phyloP scores from a whole-genome alignment of 2,888 invertebrate species.

The Conistra vaccinii region DNA sequence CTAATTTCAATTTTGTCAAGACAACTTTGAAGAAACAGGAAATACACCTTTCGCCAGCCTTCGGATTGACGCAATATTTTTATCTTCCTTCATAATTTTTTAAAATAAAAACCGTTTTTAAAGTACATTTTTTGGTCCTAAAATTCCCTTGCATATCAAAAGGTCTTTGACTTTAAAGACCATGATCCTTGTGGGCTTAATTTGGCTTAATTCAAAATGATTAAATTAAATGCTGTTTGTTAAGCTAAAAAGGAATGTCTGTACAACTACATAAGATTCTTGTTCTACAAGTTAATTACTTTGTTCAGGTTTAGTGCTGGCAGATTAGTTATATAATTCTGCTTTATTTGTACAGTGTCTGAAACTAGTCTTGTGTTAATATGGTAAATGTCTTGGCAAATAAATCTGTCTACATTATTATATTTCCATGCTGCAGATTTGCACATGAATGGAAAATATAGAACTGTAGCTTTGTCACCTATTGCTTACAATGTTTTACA shows the following conservation, averaged over 20 bases:
- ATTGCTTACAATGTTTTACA: slow-evolving; percentile 23
- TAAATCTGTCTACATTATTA: slow-evolving; percentile 27
- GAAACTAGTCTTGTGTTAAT: slow-evolving; percentile 12
- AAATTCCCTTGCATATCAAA: slow-evolving; percentile 25
- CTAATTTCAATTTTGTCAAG: slow-evolving; percentile 7
- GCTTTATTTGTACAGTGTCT: slow-evolving; percentile 26
- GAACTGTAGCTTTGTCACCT: slow-evolving; percentile 12
- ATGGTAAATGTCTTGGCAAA: slow-evolving; percentile 23
- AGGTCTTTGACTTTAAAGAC: slow-evolving; percentile 55
- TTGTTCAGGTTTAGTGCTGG: slow-evolving; percentile 15
- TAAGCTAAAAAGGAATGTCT: slow-evolving; percentile 21
- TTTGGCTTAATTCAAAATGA: slow-evolving; percentile 42
- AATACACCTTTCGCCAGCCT: slow-evolving; percentile 44
- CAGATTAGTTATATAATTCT: slow-evolving; percentile 33
- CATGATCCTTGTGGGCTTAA: slow-evolving; percentile 40
- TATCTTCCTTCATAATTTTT: slow-evolving; percentile 1
- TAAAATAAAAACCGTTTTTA: not conserved
- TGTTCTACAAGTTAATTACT: slow-evolving; percentile 37
- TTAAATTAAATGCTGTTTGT: slow-evolving; percentile 42
- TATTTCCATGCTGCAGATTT: slow-evolving; percentile 5
- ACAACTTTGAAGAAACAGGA: slow-evolving; percentile 36
- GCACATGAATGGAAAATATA: slow-evolving; percentile 28
- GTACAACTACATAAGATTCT: slow-evolving; percentile 7
- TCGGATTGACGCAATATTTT: slow-evolving; percentile 15
- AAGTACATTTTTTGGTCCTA: slow-evolving; percentile 24